Evolutionary conservation across 2,797 vertebrate species (phyloP), one percentile per base, ranked within the genome.

Genomic region (Pangasius krempfi): DNA sequence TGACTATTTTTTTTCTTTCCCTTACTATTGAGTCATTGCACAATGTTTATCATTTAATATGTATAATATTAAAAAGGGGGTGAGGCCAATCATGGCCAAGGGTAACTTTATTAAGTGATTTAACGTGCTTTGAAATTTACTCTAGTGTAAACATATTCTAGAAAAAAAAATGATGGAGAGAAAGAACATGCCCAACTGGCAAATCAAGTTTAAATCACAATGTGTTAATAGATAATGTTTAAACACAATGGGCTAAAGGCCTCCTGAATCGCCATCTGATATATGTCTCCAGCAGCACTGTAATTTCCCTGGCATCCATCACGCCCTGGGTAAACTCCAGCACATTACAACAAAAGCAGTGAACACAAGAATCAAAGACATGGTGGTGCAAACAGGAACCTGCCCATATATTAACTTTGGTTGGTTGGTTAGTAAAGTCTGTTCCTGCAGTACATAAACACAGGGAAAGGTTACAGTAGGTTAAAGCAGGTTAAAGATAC

Each of bases 301-400:
- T 56, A 76, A 79, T 79, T 80, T 88, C 16, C 8, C 54, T 64
- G 76, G 30, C 22, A 58, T 50, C 54, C 68, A 73, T 83, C 84
- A 86, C 85, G 33, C 88, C 88, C 88, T 83, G 44, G 44, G 88
- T 83, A 89, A 86, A 86, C 78, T 81, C 62, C 40, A 60, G 52
- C 22, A 66, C 73, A 58, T 16, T 68, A 44, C 30, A 56, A 86
- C 75, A 86, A 86, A 40, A 27, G n/a, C 1, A 5, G 30, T 80
- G 40, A 86, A 33, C 25, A 40, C 62, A 60, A 68, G 33, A 85
- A 88, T 79, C 73, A 88, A 79, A 88, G 73, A 8, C 47, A 33
- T 1, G 6, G 27, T 12, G 47, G 5, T 47, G 30, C 75, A 89
- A 80, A 86, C 62, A 50, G 37, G 33, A 75, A 80, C 56, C 88